A percentile compares a stretch with the other conserved stretches of the same genome.
Evolutionary conservation across 37 sponge, comb jelly and placozoan genomes (phyloP).

Genomic region (Oopsacas minuta): DNA sequence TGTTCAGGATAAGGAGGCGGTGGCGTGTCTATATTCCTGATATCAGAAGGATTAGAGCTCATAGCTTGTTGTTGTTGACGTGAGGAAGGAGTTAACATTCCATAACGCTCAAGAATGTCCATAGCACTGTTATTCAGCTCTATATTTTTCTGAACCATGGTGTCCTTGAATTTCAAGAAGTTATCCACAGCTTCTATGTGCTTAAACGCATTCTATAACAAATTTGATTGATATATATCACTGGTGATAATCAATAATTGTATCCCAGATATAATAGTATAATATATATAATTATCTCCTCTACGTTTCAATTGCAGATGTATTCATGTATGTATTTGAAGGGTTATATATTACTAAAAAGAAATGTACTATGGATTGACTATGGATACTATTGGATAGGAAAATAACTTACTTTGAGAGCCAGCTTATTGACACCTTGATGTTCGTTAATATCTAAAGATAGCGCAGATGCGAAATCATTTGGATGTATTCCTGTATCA

Average conservation of each 20-base stretch:
- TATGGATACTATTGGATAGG: no score
- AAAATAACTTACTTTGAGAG: neutral
- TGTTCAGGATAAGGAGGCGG: neutral
- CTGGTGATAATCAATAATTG: no score
- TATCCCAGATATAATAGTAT: no score
- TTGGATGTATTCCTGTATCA: neutral
- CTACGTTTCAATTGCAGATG: no score
- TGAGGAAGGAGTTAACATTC: neutral
- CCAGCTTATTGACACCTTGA: neutral
- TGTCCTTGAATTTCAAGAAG: slow-evolving; percentile 47
- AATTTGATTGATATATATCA: no score
- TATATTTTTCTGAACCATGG: slow-evolving; percentile 57
- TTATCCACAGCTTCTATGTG: slow-evolving; percentile 53
- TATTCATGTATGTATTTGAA: no score
- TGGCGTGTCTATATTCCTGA: neutral
- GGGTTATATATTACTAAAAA: no score
- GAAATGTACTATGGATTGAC: no score
- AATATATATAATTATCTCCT: no score
- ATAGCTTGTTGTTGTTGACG: neutral
- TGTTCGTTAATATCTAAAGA: neutral
- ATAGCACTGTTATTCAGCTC: slow-evolving; percentile 54
- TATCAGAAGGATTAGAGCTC: neutral
- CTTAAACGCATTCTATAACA: slow-evolving; percentile 44
- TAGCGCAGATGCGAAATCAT: neutral
- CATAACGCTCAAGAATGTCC: neutral